A percentile compares a stretch with the other conserved stretches of the same genome.
Evolutionary conservation across 2,888 invertebrate species (phyloP).

Genomic region (Tiliacea citrago): DNA sequence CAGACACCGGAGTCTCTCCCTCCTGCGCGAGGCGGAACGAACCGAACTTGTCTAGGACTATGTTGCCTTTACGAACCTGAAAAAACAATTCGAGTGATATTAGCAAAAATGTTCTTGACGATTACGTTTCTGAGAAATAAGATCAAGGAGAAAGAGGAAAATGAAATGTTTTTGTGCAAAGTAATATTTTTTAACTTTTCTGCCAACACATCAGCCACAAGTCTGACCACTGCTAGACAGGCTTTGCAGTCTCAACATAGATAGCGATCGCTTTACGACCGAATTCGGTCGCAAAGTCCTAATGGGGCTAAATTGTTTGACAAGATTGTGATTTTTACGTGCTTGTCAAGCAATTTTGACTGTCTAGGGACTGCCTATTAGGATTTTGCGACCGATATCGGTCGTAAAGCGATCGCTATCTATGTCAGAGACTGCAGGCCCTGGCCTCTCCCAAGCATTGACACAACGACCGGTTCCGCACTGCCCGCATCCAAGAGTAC

Average conservation of each 20-base stretch:
- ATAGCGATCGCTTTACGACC: too few species aligned
- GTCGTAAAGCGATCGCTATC: too few species aligned
- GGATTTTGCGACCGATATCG: too few species aligned
- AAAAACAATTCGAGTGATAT: background rate
- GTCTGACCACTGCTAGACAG: background rate
- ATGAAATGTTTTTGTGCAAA: background rate
- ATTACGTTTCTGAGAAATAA: background rate
- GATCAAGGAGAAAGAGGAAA: background rate
- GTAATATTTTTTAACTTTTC: background rate
- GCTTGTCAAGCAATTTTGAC: too few species aligned
- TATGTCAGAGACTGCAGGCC: too few species aligned
- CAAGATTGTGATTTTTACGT: too few species aligned
- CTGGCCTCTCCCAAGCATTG: too few species aligned
- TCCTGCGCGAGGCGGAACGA: constrained; percentile 92
- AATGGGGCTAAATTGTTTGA: too few species aligned
- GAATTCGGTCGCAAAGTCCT: too few species aligned
- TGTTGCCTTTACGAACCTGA: constrained; percentile 90
- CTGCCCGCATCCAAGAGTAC: background rate
- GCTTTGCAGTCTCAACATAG: too few species aligned
- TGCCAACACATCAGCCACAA: background rate
- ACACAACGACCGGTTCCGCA: background rate
- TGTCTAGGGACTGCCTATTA: too few species aligned
- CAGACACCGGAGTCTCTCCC: constrained; percentile 87
- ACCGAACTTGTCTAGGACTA: constrained; percentile 94
- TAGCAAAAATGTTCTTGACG: background rate